Conservation (phyloP, 2,797 vertebrate genomes). For the Chromis chromis region DNA sequence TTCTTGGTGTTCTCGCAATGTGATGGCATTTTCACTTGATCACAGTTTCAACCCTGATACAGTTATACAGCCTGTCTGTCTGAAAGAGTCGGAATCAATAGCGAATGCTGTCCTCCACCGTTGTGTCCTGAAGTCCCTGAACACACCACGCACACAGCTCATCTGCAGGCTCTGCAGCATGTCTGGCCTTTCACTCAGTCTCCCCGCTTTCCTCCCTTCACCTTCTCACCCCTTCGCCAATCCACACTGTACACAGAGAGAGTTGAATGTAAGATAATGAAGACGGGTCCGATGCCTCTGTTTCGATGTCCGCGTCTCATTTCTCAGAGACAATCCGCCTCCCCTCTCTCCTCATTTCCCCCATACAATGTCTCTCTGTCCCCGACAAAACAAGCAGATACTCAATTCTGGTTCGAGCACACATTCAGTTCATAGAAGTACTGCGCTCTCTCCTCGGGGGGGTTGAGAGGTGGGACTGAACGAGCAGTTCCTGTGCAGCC, state of each 20-base stretch:
- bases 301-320: slow-evolving; percentile 37
- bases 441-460: slow-evolving; percentile 47
- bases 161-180: slow-evolving; percentile 18
- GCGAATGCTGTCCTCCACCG: slow-evolving; percentile 43
- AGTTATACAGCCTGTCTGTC: slow-evolving; percentile 48
- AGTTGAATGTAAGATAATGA: slow-evolving; percentile 21
- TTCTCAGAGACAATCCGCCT: slow-evolving; percentile 48
- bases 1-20: slow-evolving; percentile 23
- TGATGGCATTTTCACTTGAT: slow-evolving; percentile 38
- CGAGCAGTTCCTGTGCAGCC: slow-evolving; percentile 55
- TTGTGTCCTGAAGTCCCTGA: slow-evolving; percentile 41
- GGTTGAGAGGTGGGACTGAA: slow-evolving; percentile 55
- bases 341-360: slow-evolving; percentile 38
- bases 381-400: slow-evolving; percentile 58
- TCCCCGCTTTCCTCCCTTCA: slow-evolving; percentile 3
- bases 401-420: slow-evolving; percentile 56
- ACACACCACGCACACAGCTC: slow-evolving; percentile 37
- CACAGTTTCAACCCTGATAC: slow-evolving; percentile 30
- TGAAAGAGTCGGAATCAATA: slow-evolving; percentile 70
- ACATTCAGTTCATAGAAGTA: slow-evolving; percentile 52
- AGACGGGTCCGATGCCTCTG: slow-evolving; percentile 20
- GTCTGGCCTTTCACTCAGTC: slow-evolving; percentile 25
- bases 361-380: slow-evolving; percentile 63
- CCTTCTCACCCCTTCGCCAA: slow-evolving; percentile 14
- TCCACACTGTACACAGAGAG: slow-evolving; percentile 12